phyloP scores from a whole-genome alignment of 2,888 invertebrate genomes.

The Octodonta nipae region DNA sequence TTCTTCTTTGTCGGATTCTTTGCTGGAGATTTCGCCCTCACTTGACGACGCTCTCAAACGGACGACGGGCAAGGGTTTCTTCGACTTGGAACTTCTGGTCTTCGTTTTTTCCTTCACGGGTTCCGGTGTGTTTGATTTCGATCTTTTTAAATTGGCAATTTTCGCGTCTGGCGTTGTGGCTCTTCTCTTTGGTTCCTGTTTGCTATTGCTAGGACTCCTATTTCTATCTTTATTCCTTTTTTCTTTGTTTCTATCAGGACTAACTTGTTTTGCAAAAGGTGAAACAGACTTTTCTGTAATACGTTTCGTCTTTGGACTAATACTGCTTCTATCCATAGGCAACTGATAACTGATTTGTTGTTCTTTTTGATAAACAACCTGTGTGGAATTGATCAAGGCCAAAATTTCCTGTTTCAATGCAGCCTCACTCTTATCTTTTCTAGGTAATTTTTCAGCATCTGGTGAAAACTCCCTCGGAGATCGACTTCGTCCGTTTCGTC shows the following conservation, averaged over 20 bases:
- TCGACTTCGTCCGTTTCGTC: slow-evolving; percentile 3
- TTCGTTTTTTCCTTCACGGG: slow-evolving; percentile 5
- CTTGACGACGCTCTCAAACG: slow-evolving; percentile 41
- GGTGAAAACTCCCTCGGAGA: slow-evolving; percentile 3
- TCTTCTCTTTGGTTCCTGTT: slow-evolving; percentile 7
- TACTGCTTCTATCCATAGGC: slow-evolving; percentile 1
- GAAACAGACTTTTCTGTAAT: neutral
- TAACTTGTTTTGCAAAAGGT: too few species aligned
- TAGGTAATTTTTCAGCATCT: neutral
- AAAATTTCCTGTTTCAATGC: neutral
- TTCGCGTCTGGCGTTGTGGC: slow-evolving; percentile 12
- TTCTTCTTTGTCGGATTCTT: slow-evolving; percentile 35
- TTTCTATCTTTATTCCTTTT: slow-evolving; percentile 18
- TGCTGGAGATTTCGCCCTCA: slow-evolving; percentile 40
- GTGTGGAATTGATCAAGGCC: too few species aligned
- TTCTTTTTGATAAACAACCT: too few species aligned
- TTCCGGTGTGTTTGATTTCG: slow-evolving; percentile 8
- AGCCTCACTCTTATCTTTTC: neutral
- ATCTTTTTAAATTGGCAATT: slow-evolving; percentile 9
- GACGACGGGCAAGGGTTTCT: slow-evolving; percentile 39
- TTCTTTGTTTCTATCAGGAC: slow-evolving; percentile 4
- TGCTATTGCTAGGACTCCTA: slow-evolving; percentile 5
- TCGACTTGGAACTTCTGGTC: slow-evolving; percentile 13
- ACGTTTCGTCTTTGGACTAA: slow-evolving; percentile 1
- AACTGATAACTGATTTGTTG: neutral